A percentile compares a stretch with the other conserved stretches of the same genome.
Conservation (phyloP, 2,113 vertebrate genomes). For the Leptodactylus fuscus region DNA sequence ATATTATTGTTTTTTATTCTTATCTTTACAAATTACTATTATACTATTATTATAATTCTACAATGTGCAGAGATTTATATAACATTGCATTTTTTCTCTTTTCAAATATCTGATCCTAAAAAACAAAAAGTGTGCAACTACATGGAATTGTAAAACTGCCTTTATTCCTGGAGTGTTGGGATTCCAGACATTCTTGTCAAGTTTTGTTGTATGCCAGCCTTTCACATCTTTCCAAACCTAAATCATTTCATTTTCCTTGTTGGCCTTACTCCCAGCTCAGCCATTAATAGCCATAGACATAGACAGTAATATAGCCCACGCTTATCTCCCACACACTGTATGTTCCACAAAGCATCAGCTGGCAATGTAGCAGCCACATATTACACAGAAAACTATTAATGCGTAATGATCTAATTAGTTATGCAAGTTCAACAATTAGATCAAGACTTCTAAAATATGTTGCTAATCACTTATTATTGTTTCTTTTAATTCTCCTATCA, state of each 20-base stretch:
- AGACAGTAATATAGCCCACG: conserved; percentile 30
- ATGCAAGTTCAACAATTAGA: not conserved
- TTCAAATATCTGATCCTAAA: not conserved
- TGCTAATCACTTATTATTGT: not conserved
- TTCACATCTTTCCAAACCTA: conserved; percentile 6
- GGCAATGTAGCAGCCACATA: conserved; percentile 7
- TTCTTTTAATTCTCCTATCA: conserved; percentile 38
- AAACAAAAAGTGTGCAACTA: conserved; percentile 25
- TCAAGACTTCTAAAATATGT: not conserved
- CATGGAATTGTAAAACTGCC: conserved; percentile 1
- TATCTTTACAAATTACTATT: too few relatives aligned
- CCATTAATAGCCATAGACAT: conserved; percentile 43
- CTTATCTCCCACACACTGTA: conserved; percentile 22
- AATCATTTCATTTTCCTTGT: conserved; percentile 20
- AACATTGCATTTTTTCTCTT: not conserved
- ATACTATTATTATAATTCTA: not conserved
- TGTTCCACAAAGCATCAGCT: conserved; percentile 30
- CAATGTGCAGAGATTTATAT: not conserved
- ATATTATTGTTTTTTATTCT: not conserved
- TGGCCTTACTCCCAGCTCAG: conserved; percentile 38
- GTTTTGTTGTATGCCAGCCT: conserved; percentile 8
- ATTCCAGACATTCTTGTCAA: conserved; percentile 26
- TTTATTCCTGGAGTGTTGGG: not conserved
- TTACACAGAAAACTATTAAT: conserved; percentile 15
- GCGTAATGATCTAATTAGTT: conserved; percentile 20